Evolutionary conservation across 2,797 vertebrate genomes (phyloP).

Genomic region (Pachyuromys duprasi): DNA sequence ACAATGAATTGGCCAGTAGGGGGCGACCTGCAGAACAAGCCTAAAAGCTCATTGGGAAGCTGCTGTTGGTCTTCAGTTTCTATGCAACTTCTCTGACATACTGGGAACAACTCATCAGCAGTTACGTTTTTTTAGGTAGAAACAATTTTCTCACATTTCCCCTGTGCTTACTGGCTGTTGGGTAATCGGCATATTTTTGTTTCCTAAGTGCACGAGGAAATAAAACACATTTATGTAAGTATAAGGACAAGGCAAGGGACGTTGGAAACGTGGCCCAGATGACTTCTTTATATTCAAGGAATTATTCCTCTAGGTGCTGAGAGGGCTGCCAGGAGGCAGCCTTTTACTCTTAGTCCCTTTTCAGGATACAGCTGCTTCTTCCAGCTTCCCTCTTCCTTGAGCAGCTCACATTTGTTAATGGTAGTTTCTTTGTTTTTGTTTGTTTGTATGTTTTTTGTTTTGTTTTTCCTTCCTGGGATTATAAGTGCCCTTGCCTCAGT

Average conservation of each 20-base stretch:
- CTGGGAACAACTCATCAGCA: neutral
- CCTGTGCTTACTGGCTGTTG: constrained; percentile 29
- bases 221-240: constrained; percentile 37
- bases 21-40: neutral
- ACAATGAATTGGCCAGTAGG: neutral
- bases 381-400: neutral
- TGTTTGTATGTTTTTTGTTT: too few relatives aligned
- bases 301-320: constrained; percentile 38
- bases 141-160: constrained; percentile 38
- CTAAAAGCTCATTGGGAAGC: neutral
- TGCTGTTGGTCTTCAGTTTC: neutral
- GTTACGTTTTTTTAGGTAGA: constrained; percentile 28
- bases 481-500: neutral
- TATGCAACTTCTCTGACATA: neutral
- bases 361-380: neutral
- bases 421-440: neutral
- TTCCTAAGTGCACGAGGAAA: neutral
- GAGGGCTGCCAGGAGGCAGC: constrained; percentile 28
- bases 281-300: neutral
- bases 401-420: neutral
- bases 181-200: neutral
- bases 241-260: neutral
- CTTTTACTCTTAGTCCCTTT: constrained; percentile 12
- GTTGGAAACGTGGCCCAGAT: neutral
- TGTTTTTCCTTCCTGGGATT: neutral